Evolutionary conservation across 2,113 vertebrate genomes (phyloP), one percentile per base, ranked within the genome.

Genomic region (Microtus pennsylvanicus): DNA sequence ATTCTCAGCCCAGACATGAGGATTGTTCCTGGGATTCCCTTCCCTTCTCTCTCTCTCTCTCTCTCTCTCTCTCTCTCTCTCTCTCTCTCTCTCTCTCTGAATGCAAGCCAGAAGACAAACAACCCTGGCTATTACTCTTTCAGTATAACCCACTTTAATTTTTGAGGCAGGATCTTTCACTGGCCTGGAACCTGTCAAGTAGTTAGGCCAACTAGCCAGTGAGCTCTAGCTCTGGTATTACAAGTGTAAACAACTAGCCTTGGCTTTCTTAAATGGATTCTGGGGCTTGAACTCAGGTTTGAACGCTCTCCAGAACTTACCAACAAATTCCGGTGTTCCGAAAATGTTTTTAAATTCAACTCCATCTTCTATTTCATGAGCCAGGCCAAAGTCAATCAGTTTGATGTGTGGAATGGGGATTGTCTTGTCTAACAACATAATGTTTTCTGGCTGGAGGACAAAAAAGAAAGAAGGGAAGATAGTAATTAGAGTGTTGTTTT

Each of bases 291-390:
- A 35, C 63, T 69, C 63, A 69, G 28, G 42, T 35, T 30, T 87
- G 63, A 50, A 35, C 42, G 30, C 13, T 47, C 30, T 69, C 28
- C 38, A 8, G 33, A 92, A 97, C 99, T 99, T 97, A 99, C 99
- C 99, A 75, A 99, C 99, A 96, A 99, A 99, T 98, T 99, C 99
- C 0, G 99, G 99, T 0, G 99, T 99, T 75, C 99, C 99, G 98
- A 99, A 99, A 98, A 99, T 99, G 93, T 99, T 99, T 98, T 99
- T 99, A 97, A 99, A 99, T 87, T 99, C 99, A 1, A 99, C 99
- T 76, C 99, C 99, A 19, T 99, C 99, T 98, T 99, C 99, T 95
- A 99, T 99, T 98, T 99, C 99, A 89, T 99, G 99, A 74, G 99
- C 99, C 96, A 99, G 98, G 85, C 99, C 99, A 42, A 99, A 99